Evolutionary conservation across 2,797 vertebrate species (phyloP).

Genomic region (Monodelphis domestica): DNA sequence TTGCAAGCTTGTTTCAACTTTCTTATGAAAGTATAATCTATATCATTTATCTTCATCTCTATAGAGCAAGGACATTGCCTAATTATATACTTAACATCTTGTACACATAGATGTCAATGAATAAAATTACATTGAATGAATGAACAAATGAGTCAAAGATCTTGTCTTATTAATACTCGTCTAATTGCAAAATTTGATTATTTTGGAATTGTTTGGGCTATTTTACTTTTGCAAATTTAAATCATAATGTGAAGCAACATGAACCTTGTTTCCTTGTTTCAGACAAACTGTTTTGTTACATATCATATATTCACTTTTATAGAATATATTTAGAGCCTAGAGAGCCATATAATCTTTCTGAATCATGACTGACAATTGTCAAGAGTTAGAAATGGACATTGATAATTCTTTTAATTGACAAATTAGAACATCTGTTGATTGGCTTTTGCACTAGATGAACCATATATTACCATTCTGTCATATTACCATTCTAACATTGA

Average conservation of each 20-base stretch:
- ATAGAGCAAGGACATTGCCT: not conserved
- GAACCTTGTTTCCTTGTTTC: not conserved
- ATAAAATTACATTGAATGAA: not conserved
- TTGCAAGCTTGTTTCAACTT: not conserved
- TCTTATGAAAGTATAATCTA: not conserved
- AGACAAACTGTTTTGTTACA: not conserved
- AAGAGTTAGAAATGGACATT: not conserved
- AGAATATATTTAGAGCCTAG: not conserved
- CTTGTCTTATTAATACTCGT: not conserved
- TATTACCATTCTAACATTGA: not conserved
- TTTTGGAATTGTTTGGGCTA: not conserved
- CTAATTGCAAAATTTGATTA: not conserved
- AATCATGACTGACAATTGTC: not conserved
- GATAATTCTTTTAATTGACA: not conserved
- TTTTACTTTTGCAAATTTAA: not conserved
- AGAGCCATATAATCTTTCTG: not conserved
- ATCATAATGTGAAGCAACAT: not conserved
- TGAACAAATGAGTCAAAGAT: not conserved
- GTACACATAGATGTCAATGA: not conserved
- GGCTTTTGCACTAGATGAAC: constrained; percentile 16
- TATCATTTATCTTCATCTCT: not conserved
- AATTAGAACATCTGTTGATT: constrained; percentile 1
- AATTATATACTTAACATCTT: not conserved
- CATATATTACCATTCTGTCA: no score
- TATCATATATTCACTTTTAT: not conserved